These are phyloP conservation scores for Pyrgilauda ruficollis DNA, from an alignment of 2,113 vertebrate species.

Conservation along the genomic window DNA sequence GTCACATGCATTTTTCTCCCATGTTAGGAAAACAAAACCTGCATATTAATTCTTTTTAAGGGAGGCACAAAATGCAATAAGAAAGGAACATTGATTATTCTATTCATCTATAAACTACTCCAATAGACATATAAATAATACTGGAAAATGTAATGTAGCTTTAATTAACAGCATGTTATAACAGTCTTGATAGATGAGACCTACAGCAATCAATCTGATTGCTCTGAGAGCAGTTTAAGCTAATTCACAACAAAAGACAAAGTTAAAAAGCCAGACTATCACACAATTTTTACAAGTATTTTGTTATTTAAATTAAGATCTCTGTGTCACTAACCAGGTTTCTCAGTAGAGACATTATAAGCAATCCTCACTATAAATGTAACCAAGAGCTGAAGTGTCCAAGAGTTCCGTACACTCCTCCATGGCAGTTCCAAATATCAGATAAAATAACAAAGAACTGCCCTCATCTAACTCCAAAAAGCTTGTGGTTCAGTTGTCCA, in stretches of 20 bases:
- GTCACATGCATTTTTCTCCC: constrained; percentile 16
- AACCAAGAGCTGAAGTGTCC: background rate
- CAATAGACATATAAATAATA: constrained; percentile 1
- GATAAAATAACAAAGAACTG: background rate
- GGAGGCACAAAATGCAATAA: background rate
- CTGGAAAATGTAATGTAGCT: background rate
- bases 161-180: background rate
- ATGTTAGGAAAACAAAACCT: constrained; percentile 9
- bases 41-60: constrained; percentile 23
- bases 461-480: background rate
- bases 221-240: background rate
- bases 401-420: background rate
- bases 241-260: background rate
- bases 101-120: background rate
- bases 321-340: background rate
- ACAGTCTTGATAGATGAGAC: background rate
- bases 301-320: background rate
- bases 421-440: background rate
- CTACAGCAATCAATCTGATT: constrained; percentile 16
- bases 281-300: background rate
- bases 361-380: background rate
- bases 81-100: constrained; percentile 12
- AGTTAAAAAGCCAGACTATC: background rate
- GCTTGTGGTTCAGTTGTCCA: background rate
- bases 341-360: background rate